A percentile compares a stretch with the other conserved stretches of the same genome.
Evolutionary conservation across 2,113 vertebrate species (phyloP).

Genomic region (Myodes glareolus): DNA sequence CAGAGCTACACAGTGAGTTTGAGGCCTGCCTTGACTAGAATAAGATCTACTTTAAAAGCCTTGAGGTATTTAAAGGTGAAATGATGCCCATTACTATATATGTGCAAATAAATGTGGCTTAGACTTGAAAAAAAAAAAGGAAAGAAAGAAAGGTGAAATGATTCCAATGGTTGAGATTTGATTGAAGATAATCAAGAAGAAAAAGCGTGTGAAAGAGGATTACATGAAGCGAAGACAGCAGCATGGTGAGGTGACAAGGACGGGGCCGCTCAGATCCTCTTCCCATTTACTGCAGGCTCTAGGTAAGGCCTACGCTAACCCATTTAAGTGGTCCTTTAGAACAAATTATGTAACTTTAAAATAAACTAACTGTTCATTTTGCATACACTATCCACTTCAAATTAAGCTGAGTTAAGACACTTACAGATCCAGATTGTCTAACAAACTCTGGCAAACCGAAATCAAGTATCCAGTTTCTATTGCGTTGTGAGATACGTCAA

Average conservation of each 20-base stretch:
- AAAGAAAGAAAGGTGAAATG: conserved; percentile 14
- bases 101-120: no score
- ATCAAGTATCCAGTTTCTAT: conserved; percentile 96
- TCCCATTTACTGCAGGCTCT: conserved; percentile 25
- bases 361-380: conserved; percentile 35
- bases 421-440: conserved; percentile 96
- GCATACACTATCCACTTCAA: not conserved
- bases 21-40: not conserved
- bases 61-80: conserved; percentile 21
- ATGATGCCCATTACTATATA: no score
- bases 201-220: not conserved
- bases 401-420: conserved; percentile 80
- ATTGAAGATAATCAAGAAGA: not conserved
- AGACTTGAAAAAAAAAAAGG: no score
- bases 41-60: not conserved
- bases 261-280: not conserved
- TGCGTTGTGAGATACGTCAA: conserved; percentile 97
- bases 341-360: conserved; percentile 13
- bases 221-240: not conserved
- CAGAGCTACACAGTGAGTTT: no score
- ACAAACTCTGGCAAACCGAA: conserved; percentile 93
- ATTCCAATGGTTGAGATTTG: not conserved
- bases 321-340: conserved; percentile 7
- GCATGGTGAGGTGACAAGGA: not conserved
- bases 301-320: not conserved